These are phyloP conservation scores for Epizoanthus stellaris DNA, from an alignment of 92 coral and sea anemone species.

Conservation along the genomic window DNA sequence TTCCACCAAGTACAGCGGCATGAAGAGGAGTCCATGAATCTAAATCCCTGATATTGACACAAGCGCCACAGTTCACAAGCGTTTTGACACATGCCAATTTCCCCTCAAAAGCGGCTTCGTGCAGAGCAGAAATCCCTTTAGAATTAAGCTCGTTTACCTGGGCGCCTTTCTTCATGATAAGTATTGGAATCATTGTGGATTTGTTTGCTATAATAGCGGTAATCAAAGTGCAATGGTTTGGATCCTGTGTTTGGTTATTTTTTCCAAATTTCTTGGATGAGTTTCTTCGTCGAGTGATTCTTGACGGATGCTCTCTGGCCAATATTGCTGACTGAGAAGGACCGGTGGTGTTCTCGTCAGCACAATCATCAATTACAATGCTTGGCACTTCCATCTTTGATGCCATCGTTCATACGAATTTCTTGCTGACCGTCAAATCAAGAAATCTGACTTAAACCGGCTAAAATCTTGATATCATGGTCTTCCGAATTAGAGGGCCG, in stretches of 20 bases:
- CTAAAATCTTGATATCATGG: too few relatives aligned
- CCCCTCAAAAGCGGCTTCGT: constrained; percentile 69
- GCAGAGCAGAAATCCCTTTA: constrained; percentile 43
- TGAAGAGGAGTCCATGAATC: constrained; percentile 63
- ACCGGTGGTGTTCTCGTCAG: too few relatives aligned
- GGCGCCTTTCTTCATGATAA: constrained; percentile 37
- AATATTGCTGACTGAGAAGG: too few relatives aligned
- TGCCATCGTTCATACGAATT: too few relatives aligned
- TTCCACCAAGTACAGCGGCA: constrained; percentile 66
- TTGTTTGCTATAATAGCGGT: constrained; percentile 37
- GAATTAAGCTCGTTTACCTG: constrained; percentile 37
- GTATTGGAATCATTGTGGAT: constrained; percentile 30
- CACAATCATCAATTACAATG: too few relatives aligned
- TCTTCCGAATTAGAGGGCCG: too few relatives aligned
- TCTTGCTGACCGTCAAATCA: too few relatives aligned
- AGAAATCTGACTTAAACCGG: too few relatives aligned
- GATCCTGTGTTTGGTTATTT: background rate
- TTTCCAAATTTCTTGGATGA: background rate
- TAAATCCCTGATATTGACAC: constrained; percentile 44
- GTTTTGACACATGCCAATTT: constrained; percentile 41
- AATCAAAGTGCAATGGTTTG: constrained; percentile 5
- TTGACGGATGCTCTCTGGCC: too few relatives aligned
- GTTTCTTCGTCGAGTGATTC: too few relatives aligned
- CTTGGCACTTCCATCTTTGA: too few relatives aligned
- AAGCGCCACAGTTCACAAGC: constrained; percentile 54